A percentile compares a stretch with the other conserved stretches of the same genome.
These are phyloP conservation scores for Nannospalax galili DNA, from an alignment of 2,113 vertebrate genomes.

Conservation along the genomic window DNA sequence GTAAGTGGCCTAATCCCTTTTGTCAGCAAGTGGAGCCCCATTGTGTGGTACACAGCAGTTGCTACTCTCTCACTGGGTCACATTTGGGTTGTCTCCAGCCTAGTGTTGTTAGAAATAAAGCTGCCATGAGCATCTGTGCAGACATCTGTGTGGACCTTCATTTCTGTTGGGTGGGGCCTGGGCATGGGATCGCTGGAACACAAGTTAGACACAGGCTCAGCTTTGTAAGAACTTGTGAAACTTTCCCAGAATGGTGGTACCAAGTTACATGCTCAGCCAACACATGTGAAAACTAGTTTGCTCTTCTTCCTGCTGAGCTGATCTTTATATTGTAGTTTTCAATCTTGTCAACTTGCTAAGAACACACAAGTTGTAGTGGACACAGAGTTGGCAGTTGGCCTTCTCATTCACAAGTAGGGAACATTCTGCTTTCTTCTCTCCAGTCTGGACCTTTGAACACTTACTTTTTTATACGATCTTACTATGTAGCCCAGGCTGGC, in stretches of 20 bases:
- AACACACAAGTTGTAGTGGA: not conserved
- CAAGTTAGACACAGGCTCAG: not conserved
- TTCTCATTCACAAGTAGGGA: not conserved
- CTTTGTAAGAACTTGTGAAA: not conserved
- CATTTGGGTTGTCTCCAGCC: not conserved
- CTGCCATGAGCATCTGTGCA: too few relatives aligned
- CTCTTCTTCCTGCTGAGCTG: accelerated
- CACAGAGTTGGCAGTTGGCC: not conserved
- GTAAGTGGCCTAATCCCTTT: not conserved
- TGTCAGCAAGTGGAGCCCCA: not conserved
- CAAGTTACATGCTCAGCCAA: too few relatives aligned
- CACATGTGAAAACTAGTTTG: too few relatives aligned
- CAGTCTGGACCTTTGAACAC: not conserved
- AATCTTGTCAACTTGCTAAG: not conserved
- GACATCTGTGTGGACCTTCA: not conserved
- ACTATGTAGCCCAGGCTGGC: not conserved
- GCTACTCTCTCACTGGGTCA: accelerated
- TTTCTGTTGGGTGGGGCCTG: not conserved
- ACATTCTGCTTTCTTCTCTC: not conserved
- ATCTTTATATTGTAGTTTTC: not conserved
- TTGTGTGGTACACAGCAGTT: accelerated
- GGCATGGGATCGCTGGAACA: accelerated
- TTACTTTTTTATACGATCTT: not conserved
- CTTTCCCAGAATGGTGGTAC: not conserved
- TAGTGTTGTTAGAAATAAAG: too few relatives aligned